Percentiles rank a stretch among this genome's conserved stretches.
Evolutionary conservation across 2,113 vertebrate genomes (phyloP).

Genomic region (Protobothrops flavoviridis): DNA sequence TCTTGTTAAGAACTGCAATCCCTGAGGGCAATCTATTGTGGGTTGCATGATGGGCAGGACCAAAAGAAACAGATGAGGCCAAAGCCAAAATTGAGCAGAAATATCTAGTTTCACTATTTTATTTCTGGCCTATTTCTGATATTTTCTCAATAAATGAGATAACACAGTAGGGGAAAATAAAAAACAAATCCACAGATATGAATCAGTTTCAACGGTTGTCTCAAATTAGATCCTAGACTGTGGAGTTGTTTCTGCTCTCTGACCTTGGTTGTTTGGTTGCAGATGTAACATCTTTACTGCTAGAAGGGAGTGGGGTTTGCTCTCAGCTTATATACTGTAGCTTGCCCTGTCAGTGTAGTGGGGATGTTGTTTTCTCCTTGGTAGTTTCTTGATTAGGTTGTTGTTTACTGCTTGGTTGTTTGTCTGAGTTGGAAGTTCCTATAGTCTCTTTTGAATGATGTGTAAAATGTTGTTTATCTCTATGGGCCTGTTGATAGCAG

Average conservation of each 20-base stretch:
- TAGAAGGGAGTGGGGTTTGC: neutral
- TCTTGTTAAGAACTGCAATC: neutral
- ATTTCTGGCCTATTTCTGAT: neutral
- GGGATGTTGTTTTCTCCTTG: neutral
- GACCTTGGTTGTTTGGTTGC: neutral
- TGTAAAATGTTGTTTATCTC: neutral
- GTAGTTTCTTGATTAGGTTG: neutral
- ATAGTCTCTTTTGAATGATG: neutral
- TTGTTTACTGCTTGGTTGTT: neutral
- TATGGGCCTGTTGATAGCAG: neutral
- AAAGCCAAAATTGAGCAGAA: neutral
- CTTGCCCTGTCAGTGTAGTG: neutral
- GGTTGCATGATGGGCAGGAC: neutral
- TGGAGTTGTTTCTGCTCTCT: neutral
- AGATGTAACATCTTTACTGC: neutral
- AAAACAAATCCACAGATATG: neutral
- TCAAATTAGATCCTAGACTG: neutral
- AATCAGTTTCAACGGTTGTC: neutral
- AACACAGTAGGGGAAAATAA: neutral
- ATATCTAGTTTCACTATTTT: neutral
- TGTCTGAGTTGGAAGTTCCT: neutral
- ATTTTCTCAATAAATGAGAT: neutral
- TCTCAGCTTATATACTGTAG: neutral
- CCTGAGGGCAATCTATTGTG: neutral
- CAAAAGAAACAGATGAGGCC: neutral